phyloP scores from a whole-genome alignment of 2,113 vertebrate species.

The Symphodus melops region DNA sequence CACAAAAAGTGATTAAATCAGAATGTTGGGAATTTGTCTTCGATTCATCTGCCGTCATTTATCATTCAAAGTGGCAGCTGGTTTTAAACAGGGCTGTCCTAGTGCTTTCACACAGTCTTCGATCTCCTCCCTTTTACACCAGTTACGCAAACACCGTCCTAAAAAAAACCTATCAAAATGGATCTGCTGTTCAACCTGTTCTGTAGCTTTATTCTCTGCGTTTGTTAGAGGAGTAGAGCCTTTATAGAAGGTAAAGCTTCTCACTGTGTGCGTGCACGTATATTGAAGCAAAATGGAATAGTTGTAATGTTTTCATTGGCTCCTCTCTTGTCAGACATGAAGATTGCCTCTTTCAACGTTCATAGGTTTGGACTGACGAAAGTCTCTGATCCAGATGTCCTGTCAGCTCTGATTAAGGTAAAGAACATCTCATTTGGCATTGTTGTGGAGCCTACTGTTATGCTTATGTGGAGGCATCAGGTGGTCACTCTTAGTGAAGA shows the following conservation, averaged over 20 bases:
- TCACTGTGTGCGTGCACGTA: background rate
- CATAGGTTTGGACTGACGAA: constrained; percentile 62
- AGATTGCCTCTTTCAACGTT: constrained; percentile 63
- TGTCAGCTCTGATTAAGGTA: constrained; percentile 65
- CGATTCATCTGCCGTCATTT: background rate
- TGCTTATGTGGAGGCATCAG: background rate
- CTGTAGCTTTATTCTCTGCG: constrained; percentile 7
- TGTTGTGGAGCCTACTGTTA: background rate
- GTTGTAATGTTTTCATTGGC: too few species aligned
- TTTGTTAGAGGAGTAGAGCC: background rate
- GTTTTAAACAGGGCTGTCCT: constrained; percentile 19
- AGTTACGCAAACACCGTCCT: constrained; percentile 3
- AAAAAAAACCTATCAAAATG: constrained; percentile 19
- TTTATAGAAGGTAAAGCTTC: background rate
- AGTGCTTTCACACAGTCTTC: background rate
- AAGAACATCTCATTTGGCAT: background rate
- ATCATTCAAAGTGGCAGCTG: background rate
- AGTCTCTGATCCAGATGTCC: constrained; percentile 44
- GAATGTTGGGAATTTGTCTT: too few species aligned
- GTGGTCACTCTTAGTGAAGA: background rate
- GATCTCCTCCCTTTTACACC: background rate
- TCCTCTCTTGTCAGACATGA: constrained; percentile 51
- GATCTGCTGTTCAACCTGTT: background rate
- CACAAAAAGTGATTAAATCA: too few species aligned
- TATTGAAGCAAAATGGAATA: background rate